A percentile compares a stretch with the other conserved stretches of the same genome.
phyloP scores from a whole-genome alignment of 23 tunicate species.

The Botrylloides violaceus region DNA sequence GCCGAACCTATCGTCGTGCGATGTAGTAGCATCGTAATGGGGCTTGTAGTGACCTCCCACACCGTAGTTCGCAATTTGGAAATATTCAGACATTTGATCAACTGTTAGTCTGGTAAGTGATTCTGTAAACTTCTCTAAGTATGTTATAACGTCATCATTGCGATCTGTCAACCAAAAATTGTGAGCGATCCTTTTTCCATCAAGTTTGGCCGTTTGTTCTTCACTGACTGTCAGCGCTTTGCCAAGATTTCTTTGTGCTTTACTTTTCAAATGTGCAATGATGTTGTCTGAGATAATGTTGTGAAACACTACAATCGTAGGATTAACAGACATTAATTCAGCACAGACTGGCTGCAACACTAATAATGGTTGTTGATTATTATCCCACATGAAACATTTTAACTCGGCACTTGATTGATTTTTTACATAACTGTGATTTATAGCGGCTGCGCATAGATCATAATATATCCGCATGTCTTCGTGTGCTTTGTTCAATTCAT shows the following conservation, averaged over 20 bases:
- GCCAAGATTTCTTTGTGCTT: not conserved
- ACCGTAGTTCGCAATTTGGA: conserved; percentile 16
- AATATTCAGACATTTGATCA: not conserved
- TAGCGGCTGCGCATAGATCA: not conserved
- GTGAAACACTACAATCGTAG: not conserved
- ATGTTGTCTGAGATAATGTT: not conserved
- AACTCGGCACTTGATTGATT: not conserved
- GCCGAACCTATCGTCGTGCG: not conserved
- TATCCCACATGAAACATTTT: conserved; percentile 8
- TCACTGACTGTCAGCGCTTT: not conserved
- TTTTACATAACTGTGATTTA: not conserved
- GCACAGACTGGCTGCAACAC: not conserved
- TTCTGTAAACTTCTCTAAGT: not conserved
- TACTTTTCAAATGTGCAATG: not conserved
- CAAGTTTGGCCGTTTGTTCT: not conserved
- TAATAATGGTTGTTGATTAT: not conserved
- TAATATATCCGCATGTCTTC: not conserved
- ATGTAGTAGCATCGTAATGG: not conserved
- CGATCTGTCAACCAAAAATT: conserved; percentile 4
- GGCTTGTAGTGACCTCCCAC: conserved; percentile 11
- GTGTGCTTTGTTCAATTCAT: not conserved
- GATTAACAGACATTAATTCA: not conserved
- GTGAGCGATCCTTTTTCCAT: conserved; percentile 2
- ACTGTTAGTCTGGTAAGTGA: not conserved
- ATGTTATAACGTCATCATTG: not conserved